phyloP scores from a whole-genome alignment of 2,797 vertebrate genomes.

The Oreochromis mossambicus region DNA sequence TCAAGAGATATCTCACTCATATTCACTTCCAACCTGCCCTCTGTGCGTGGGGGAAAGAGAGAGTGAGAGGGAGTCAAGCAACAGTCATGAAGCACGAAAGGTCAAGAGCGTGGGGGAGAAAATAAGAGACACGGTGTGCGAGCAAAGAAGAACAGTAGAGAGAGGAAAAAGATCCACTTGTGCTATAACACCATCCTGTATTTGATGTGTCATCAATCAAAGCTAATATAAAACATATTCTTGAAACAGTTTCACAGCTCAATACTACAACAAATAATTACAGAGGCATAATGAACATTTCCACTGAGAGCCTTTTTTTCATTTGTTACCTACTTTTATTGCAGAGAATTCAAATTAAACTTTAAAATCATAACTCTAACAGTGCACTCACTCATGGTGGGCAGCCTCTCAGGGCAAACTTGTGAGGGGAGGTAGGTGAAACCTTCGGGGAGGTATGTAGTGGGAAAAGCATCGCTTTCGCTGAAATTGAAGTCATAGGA shows the following conservation, averaged over 20 bases:
- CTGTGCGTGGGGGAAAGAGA: slow-evolving; percentile 57
- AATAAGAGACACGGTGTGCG: background rate
- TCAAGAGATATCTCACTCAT: slow-evolving; percentile 91
- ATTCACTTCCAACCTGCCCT: slow-evolving; percentile 88
- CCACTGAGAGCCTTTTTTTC: background rate
- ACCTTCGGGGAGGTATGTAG: slow-evolving; percentile 89
- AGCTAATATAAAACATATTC: background rate
- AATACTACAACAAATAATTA: background rate
- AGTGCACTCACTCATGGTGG: slow-evolving; percentile 87
- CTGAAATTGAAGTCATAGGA: slow-evolving; percentile 90
- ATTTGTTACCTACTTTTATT: background rate
- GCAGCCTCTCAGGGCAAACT: slow-evolving; percentile 89
- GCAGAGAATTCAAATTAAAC: background rate
- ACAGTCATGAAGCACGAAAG: background rate
- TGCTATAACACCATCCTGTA: background rate
- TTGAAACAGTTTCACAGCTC: background rate
- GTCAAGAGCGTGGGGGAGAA: background rate
- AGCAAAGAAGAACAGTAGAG: background rate
- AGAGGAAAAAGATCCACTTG: background rate
- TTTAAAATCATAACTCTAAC: background rate
- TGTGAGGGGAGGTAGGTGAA: slow-evolving; percentile 90
- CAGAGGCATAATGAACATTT: background rate
- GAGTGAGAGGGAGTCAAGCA: background rate
- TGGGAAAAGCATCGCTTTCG: slow-evolving; percentile 83
- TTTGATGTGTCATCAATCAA: slow-evolving; percentile 10